Percentiles rank a stretch among this genome's conserved stretches.
phyloP scores from a whole-genome alignment of 2,888 invertebrate genomes.

The Synanthedon vespiformis region DNA sequence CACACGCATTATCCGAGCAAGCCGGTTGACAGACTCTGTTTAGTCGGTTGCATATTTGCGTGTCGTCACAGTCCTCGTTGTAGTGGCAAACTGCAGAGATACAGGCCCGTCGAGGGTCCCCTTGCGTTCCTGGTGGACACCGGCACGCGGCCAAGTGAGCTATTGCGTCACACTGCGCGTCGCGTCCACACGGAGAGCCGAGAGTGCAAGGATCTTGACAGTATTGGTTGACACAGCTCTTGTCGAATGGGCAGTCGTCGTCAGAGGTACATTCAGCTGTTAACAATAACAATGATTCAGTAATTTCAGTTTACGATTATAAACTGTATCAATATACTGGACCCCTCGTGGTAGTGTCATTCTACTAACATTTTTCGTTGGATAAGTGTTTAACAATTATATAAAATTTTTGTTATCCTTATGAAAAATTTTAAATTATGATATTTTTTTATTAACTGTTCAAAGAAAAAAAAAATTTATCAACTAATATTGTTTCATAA shows the following conservation, averaged over 20 bases:
- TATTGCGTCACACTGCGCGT: conserved; percentile 80
- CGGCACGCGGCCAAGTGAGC: conserved; percentile 84
- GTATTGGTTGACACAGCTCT: conserved; percentile 81
- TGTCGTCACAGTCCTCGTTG: conserved; percentile 88
- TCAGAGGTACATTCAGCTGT: conserved; percentile 85
- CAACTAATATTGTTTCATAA: no score
- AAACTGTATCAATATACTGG: not conserved
- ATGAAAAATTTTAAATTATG: no score
- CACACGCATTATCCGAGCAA: conserved; percentile 86
- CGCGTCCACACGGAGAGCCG: conserved; percentile 80
- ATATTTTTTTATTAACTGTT: no score
- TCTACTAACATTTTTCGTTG: not conserved
- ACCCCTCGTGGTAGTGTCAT: no score
- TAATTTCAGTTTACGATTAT: not conserved
- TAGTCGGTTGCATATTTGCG: conserved; percentile 85
- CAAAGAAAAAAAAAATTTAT: no score
- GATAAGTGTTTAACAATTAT: no score
- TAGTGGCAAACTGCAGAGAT: conserved; percentile 87
- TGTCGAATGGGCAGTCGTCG: conserved; percentile 86
- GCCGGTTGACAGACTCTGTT: conserved; percentile 86
- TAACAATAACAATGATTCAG: conserved; percentile 18
- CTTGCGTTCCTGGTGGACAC: conserved; percentile 88
- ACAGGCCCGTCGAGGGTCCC: conserved; percentile 84
- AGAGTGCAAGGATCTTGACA: conserved; percentile 83
- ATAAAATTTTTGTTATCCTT: no score